Base-by-base conservation (phyloP, 1,140 invertebrate genomes). In the Bombus terrestris region DNA sequence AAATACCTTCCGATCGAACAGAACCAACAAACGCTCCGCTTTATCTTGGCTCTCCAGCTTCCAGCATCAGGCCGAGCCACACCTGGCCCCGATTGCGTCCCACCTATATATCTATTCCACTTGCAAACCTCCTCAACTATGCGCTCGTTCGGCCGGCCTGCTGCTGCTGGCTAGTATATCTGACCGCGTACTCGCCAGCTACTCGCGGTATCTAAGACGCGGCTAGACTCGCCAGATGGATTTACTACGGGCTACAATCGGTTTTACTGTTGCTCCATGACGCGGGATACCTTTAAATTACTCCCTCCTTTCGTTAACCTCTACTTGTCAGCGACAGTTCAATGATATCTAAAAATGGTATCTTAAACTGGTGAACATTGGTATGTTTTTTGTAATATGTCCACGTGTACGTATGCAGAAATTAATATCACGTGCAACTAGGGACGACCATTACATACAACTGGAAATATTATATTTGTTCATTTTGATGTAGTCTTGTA, bases 21-120 rank as follows among this genome's bases (percentile, higher is more conserved):
- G 83, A 86, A 43, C 35, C 79, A 68, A 75, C 69, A 66, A 85
- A 80, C 69, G 71, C 37, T 68, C 64, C 69, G 78, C 62, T 64
- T 81, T 81, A 85, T 85, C 79, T 86, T 59, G 39, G 18, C 18
- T 73, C 35, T 80, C 43, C 78, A 32, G 83, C 62, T 84, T 84
- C 76, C 64, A 85, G 69, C 78, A 85, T 85, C 83, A 85, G 90
- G 86, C 81, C 86, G 90, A 93, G 93, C 94, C 93, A 94, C 94
- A 94, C 93, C 94, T 94, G 93, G 93, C 90, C 92, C 93, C 92
- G 92, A 93, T 94, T 90, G 90, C 89, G 92, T 92, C 91, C 93
- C 91, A 93, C 91, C 90, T 92, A 92, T 92, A 83, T 78, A 88
- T 88, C 91, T 92, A 93, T 92, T 93, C 92, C 91, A 91, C 91